A percentile compares a stretch with the other conserved stretches of the same genome.
These are phyloP conservation scores for Dromius quadrimaculatus DNA, from an alignment of 2,888 invertebrate species.

Conservation along the genomic window DNA sequence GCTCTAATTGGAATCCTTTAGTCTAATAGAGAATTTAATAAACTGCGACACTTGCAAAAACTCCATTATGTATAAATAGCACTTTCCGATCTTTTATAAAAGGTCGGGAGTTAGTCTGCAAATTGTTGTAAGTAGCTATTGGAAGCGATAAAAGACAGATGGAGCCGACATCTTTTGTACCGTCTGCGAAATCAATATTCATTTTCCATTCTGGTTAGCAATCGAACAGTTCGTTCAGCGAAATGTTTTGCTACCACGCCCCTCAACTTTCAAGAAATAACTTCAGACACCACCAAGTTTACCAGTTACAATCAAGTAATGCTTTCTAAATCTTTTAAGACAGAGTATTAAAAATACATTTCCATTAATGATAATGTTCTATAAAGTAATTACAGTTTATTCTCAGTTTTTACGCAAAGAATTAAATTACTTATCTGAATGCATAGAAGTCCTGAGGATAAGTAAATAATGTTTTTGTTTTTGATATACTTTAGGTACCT, in stretches of 20 bases:
- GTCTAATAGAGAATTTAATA: conserved; percentile 18
- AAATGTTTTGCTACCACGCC: conserved; percentile 24
- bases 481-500: not conserved
- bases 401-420: not conserved
- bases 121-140: conserved; percentile 25
- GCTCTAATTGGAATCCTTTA: not conserved
- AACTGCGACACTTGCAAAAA: conserved; percentile 27
- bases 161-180: conserved; percentile 42
- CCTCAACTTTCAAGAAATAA: not conserved
- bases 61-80: conserved; percentile 31
- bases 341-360: no score
- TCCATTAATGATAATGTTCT: not conserved
- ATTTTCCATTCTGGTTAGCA: conserved; percentile 40
- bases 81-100: not conserved
- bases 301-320: no score
- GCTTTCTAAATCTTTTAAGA: no score
- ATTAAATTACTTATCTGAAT: not conserved
- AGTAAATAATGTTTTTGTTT: not conserved
- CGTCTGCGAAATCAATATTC: conserved; percentile 34
- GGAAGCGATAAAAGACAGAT: conserved; percentile 35
- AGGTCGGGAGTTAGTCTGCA: conserved; percentile 2
- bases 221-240: conserved; percentile 25
- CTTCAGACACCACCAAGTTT: not conserved
- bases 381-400: not conserved
- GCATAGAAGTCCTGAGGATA: not conserved